Evolutionary conservation across 1,140 invertebrate species (phyloP), one percentile per base, ranked within the genome.

Genomic region (Drosophila ohnishii): DNA sequence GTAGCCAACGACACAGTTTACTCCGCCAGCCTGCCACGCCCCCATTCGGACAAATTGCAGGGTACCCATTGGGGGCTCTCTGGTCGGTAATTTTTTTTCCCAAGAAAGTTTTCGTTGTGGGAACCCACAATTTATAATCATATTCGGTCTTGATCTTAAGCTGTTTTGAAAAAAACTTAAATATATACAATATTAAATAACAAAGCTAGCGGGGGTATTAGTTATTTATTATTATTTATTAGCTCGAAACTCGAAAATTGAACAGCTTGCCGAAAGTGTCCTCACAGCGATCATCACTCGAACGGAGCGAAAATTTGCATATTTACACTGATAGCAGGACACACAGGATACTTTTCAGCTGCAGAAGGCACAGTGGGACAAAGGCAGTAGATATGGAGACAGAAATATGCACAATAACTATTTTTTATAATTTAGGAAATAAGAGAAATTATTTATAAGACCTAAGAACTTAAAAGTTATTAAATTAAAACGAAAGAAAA

Each of bases 1-100:
- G 83, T 87, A 87, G 80, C 84, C 87, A 87, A 87, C 84, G 83
- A 77, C 79, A 87, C 83, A 87, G 83, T 88, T 88, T 88, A 88
- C 82, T 48, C n/a, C 30, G 11, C 22, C 35, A 48, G 6, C 42
- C 28, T 3, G 32, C 51, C 65, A 71, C 67, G 67, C 67, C 72
- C 71, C 45, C 51, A n/a, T 30, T 57, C 34, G 72, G 19, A 57
- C 37, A 32, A 75, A 75, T 75, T 64, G 35, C 70, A 59, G 57
- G 66, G 47, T 55, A 32, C 9, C 45, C 50, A 48, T 19, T 22
- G 22, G 22, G 22, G 22, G 2, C 22, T 22, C 22, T 22, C 22
- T 22, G 22, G 22, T 22, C 22, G 25, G 25, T 28, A 28, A 28
- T 28, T 28, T 28, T 28, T 74, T 75, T 75, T 70, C 50, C 64